phyloP scores from a whole-genome alignment of 2,113 vertebrate species.

The Falco punctatus region DNA sequence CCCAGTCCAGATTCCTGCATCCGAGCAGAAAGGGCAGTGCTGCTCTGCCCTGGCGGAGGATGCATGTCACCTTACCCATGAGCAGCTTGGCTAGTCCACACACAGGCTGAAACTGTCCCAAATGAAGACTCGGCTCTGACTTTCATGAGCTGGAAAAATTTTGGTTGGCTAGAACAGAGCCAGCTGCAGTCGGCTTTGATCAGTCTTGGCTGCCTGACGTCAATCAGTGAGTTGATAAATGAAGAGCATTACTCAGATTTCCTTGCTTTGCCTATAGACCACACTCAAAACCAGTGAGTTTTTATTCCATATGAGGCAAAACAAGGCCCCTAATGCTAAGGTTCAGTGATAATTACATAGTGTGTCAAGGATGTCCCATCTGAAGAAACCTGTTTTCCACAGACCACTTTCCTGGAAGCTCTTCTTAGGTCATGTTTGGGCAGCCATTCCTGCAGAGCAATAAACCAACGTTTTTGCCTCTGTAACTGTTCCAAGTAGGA shows the following conservation, averaged over 20 bases:
- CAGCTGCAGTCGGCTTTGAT: background rate
- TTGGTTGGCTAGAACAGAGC: background rate
- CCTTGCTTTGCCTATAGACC: slow-evolving; percentile 35
- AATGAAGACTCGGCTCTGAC: background rate
- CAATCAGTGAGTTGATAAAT: background rate
- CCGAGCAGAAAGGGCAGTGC: background rate
- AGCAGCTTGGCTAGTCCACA: background rate
- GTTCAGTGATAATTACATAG: slow-evolving; percentile 50
- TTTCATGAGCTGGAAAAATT: background rate
- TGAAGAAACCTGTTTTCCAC: background rate
- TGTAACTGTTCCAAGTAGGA: background rate
- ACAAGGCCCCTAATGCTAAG: slow-evolving; percentile 2
- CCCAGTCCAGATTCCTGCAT: background rate
- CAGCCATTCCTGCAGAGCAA: background rate
- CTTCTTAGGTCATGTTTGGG: slow-evolving; percentile 36
- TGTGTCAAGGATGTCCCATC: slow-evolving; percentile 28
- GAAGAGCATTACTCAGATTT: background rate
- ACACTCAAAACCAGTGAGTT: slow-evolving; percentile 7
- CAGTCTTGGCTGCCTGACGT: background rate
- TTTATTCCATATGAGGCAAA: slow-evolving; percentile 43
- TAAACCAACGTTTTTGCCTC: background rate
- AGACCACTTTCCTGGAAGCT: slow-evolving; percentile 60
- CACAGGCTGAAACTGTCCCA: background rate
- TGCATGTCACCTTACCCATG: background rate
- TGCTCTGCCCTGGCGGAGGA: fast-evolving